Conservation (phyloP, 2,113 vertebrate genomes). For the Dolichotis patagonum region DNA sequence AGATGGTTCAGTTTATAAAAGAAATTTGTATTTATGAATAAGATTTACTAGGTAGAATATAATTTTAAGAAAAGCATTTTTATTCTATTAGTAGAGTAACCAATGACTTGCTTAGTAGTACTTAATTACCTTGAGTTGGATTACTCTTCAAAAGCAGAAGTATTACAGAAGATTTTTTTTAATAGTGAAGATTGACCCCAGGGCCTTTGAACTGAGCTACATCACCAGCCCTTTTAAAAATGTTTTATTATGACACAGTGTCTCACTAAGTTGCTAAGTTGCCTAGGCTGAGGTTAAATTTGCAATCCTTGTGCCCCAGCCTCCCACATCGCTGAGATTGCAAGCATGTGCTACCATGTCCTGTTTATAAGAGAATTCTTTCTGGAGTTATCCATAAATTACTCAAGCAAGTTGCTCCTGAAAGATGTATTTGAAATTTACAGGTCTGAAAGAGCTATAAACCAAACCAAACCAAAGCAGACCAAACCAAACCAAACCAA, state of each 20-base stretch:
- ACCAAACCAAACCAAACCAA: no score
- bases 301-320: no score
- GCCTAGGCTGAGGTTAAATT: not conserved
- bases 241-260: not conserved
- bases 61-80: not conserved
- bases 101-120: not conserved
- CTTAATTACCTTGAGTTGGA: not conserved
- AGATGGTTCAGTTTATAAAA: not conserved
- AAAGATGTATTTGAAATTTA: no score
- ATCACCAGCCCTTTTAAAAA: not conserved
- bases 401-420: no score
- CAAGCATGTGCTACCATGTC: no score
- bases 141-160: not conserved
- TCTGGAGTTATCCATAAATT: no score
- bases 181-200: not conserved
- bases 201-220: not conserved
- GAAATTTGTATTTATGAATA: not conserved
- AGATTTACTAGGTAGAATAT: not conserved
- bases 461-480: no score
- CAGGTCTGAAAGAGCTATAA: no score
- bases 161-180: not conserved
- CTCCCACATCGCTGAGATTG: no score
- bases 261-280: not conserved
- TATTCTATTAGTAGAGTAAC: not conserved
- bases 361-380: no score